These are phyloP conservation scores for Apomyelois bistriatella DNA, from an alignment of 2,888 invertebrate genomes.

Conservation along the genomic window DNA sequence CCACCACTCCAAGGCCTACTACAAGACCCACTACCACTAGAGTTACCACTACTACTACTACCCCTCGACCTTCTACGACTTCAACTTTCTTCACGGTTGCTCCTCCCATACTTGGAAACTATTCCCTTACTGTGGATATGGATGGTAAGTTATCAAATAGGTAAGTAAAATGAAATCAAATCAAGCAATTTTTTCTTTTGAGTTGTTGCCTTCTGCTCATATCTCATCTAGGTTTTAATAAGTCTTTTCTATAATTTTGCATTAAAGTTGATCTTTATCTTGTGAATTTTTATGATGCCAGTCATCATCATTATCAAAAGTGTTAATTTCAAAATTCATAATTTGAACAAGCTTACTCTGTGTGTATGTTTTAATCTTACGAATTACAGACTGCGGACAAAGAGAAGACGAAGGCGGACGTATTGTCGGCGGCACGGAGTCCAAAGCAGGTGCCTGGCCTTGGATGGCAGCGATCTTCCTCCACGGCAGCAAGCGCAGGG, in stretches of 20 bases:
- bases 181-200: not conserved
- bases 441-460: conserved; percentile 93
- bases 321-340: too few species aligned
- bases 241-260: too few species aligned
- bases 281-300: too few species aligned
- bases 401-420: conserved; percentile 91
- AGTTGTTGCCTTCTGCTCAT: too few species aligned
- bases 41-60: conserved; percentile 42
- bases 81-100: conserved; percentile 71
- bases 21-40: conserved; percentile 39
- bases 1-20: conserved; percentile 25
- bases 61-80: conserved; percentile 47
- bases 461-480: conserved; percentile 98
- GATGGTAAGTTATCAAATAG: conserved; percentile 56
- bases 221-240: too few species aligned
- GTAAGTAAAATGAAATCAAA: not conserved
- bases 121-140: conserved; percentile 76
- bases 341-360: too few species aligned
- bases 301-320: too few species aligned
- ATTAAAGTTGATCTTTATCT: too few species aligned
- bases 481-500: conserved; percentile 89
- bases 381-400: conserved; percentile 87
- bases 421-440: conserved; percentile 94
- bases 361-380: too few species aligned
- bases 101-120: conserved; percentile 55